A percentile compares a stretch with the other conserved stretches of the same genome.
phyloP scores from a whole-genome alignment of 2,888 invertebrate genomes.

The Timema podura region DNA sequence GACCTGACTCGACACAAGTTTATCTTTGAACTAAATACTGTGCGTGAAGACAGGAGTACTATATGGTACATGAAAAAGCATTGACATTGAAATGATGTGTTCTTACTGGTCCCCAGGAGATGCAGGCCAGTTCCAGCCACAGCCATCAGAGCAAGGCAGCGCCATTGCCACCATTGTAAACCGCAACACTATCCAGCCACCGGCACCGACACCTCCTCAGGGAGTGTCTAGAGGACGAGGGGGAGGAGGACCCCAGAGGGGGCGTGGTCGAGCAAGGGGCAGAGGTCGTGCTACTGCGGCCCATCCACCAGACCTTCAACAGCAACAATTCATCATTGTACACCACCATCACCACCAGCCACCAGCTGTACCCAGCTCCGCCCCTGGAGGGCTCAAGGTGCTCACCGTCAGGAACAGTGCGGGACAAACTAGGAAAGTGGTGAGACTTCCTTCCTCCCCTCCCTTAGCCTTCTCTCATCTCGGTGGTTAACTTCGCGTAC shows the following conservation, averaged over 20 bases:
- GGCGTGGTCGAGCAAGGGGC: not conserved
- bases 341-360: slow-evolving; percentile 8
- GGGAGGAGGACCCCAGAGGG: slow-evolving; percentile 3
- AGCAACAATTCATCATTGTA: not conserved
- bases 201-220: not conserved
- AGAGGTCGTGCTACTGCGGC: too few relatives aligned
- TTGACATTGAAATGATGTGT: too few relatives aligned
- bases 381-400: not conserved
- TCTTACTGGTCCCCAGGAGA: not conserved
- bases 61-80: too few relatives aligned
- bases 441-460: not conserved
- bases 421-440: not conserved
- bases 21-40: too few relatives aligned
- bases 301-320: not conserved
- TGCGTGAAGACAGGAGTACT: too few relatives aligned
- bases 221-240: slow-evolving; percentile 20
- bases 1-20: too few relatives aligned
- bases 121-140: not conserved
- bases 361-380: not conserved
- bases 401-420: slow-evolving; percentile 8
- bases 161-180: slow-evolving; percentile 33
- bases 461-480: not conserved
- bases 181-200: slow-evolving; percentile 29
- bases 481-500: not conserved
- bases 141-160: slow-evolving; percentile 26